A percentile compares a stretch with the other conserved stretches of the same genome.
Conservation (phyloP, 2,888 invertebrate genomes). For the Pogonocherus hispidulus region DNA sequence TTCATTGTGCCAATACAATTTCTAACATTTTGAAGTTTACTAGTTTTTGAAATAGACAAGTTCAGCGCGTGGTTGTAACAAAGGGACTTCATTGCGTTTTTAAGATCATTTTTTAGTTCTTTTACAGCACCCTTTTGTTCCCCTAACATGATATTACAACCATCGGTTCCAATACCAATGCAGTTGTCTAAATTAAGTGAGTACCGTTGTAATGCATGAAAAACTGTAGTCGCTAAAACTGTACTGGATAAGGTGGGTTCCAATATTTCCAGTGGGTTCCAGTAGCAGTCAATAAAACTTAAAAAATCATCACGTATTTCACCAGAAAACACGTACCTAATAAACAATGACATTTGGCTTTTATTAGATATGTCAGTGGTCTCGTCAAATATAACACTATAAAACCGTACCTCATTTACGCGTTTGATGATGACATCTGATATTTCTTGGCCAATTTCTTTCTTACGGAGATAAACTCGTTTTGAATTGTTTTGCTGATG, state of each 20-base stretch:
- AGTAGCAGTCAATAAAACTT: neutral
- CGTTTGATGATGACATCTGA: neutral
- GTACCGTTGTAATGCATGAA: no score
- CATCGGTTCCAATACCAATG: neutral
- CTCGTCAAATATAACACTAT: conserved; percentile 1
- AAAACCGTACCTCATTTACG: neutral
- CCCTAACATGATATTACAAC: neutral
- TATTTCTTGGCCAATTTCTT: neutral
- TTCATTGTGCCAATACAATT: neutral
- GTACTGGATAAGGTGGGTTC: neutral
- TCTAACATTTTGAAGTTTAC: neutral
- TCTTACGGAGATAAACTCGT: neutral
- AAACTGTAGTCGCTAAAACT: no score
- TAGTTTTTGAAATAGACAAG: neutral
- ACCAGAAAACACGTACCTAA: neutral
- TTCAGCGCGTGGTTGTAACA: neutral
- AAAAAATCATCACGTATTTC: neutral
- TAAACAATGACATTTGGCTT: neutral
- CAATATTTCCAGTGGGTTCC: neutral
- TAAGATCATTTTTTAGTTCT: neutral
- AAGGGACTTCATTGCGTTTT: neutral
- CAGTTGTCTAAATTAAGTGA: neutral
- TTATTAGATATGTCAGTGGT: neutral
- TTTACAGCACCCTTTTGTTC: neutral
- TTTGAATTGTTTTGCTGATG: neutral